Conservation (phyloP, 2,797 vertebrate genomes). For the Enteromius fasciolatus region DNA sequence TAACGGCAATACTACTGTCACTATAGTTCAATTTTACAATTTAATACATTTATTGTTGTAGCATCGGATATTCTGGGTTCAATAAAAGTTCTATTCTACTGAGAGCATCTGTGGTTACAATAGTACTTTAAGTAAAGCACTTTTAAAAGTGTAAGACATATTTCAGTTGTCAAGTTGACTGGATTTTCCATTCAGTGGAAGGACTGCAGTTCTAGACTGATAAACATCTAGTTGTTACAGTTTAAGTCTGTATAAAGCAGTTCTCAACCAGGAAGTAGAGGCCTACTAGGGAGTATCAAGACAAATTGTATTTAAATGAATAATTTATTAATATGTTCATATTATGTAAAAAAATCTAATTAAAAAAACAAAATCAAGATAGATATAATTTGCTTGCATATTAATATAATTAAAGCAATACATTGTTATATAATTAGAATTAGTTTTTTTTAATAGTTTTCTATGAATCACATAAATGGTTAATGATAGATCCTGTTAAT, state of each 20-base stretch:
- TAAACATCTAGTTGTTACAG: not conserved
- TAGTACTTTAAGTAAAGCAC: not conserved
- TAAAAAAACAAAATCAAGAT: not conserved
- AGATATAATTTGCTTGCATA: not conserved
- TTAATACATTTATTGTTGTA: not conserved
- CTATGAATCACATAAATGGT: too few relatives aligned
- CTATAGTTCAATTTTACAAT: not conserved
- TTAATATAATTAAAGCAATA: too few relatives aligned
- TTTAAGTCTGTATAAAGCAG: not conserved
- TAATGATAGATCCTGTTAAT: not conserved
- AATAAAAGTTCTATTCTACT: not conserved
- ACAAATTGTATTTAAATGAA: not conserved
- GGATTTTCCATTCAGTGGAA: not conserved
- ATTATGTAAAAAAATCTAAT: too few relatives aligned
- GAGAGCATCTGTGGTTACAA: not conserved
- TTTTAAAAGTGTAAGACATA: not conserved
- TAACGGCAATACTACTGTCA: not conserved
- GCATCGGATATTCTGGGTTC: not conserved
- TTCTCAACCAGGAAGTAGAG: not conserved
- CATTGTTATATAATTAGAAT: too few relatives aligned
- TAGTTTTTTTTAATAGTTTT: too few relatives aligned
- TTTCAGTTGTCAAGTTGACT: not conserved
- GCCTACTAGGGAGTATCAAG: not conserved
- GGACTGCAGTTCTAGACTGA: not conserved
- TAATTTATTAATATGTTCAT: not conserved